Evolutionary conservation across 1,140 invertebrate genomes (phyloP).

Genomic region (Heliconius eleuchia): DNA sequence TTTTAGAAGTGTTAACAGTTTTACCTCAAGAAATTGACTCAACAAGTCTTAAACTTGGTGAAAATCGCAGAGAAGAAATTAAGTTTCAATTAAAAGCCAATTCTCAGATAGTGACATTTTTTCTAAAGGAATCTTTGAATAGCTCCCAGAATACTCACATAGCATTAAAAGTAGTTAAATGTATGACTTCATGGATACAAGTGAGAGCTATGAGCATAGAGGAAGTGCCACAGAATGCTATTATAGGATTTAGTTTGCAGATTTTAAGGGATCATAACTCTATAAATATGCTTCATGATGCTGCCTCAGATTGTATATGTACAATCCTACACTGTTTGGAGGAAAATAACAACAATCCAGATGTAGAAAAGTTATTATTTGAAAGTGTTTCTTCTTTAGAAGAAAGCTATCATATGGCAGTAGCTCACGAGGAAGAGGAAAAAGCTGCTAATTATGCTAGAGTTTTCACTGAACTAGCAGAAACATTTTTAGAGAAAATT

Average conservation of each 20-base stretch:
- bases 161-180: constrained; percentile 85
- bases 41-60: constrained; percentile 91
- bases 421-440: constrained; percentile 95
- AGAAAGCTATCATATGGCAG: constrained; percentile 93
- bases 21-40: constrained; percentile 98
- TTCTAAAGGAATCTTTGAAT: constrained; percentile 88
- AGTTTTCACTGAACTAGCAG: constrained; percentile 96
- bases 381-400: constrained; percentile 91
- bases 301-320: constrained; percentile 95
- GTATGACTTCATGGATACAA: constrained; percentile 91
- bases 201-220: constrained; percentile 86
- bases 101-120: constrained; percentile 86
- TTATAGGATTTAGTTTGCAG: constrained; percentile 87
- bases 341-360: constrained; percentile 85
- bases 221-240: constrained; percentile 85
- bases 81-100: constrained; percentile 87
- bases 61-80: constrained; percentile 93
- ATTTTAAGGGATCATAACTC: constrained; percentile 85
- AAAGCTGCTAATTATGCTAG: constrained; percentile 95
- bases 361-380: constrained; percentile 90
- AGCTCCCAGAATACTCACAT: constrained; percentile 81
- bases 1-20: constrained; percentile 95
- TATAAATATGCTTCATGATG: constrained; percentile 90
- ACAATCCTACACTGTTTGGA: constrained; percentile 90
- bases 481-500: constrained; percentile 94